Evolutionary conservation across 2,797 vertebrate species (phyloP).

Genomic region (Urocyon cinereoargenteus): DNA sequence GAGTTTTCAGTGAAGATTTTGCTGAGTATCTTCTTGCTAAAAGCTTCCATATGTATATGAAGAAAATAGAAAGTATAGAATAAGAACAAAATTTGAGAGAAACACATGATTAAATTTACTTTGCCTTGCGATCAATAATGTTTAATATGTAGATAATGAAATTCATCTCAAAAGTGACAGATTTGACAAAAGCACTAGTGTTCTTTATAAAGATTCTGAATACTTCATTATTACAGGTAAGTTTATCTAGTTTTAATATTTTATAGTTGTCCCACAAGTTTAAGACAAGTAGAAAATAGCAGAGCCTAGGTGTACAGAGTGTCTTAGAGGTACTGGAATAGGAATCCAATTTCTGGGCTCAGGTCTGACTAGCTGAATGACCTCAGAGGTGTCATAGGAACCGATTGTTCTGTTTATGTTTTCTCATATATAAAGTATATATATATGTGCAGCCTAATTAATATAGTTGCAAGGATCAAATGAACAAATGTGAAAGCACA

Average conservation of each 20-base stretch:
- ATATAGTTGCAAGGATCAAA: neutral
- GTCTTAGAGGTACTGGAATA: neutral
- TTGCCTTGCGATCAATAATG: neutral
- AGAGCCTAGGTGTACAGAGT: neutral
- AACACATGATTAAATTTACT: neutral
- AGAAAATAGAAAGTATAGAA: neutral
- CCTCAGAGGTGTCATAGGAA: neutral
- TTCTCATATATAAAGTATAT: constrained; percentile 2
- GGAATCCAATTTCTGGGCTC: neutral
- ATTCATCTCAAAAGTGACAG: neutral
- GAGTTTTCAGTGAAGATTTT: constrained; percentile 11
- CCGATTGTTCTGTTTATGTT: neutral
- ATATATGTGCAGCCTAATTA: neutral
- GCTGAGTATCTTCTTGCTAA: neutral
- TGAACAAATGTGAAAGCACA: neutral
- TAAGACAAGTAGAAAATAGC: neutral
- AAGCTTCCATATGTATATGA: neutral
- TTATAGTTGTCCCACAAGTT: neutral
- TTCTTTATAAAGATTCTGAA: neutral
- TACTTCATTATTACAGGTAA: neutral
- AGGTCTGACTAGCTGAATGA: neutral
- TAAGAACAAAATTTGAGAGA: constrained; percentile 16
- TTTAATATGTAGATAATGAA: constrained; percentile 8
- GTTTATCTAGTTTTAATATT: constrained; percentile 29
- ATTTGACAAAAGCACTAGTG: neutral